Evolutionary conservation across 1,140 invertebrate genomes (phyloP).

Genomic region (Potamilus streckersoni): DNA sequence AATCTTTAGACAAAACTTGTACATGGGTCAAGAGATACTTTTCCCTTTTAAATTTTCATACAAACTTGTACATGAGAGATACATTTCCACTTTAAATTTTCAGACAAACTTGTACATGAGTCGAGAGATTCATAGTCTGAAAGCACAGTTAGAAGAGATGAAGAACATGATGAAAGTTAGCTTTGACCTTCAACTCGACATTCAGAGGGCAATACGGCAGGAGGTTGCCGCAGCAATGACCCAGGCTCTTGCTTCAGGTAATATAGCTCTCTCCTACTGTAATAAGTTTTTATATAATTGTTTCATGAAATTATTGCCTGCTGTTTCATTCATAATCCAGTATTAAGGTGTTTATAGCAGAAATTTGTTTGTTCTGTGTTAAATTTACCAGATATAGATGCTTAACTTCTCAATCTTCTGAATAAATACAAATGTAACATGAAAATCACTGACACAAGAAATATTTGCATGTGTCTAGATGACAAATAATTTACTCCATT

Average conservation of each 20-base stretch:
- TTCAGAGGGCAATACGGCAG: constrained; percentile 65
- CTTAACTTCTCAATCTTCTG: neutral
- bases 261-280: constrained; percentile 6
- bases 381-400: neutral
- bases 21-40: neutral
- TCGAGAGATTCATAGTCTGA: constrained; percentile 54
- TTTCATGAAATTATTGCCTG: neutral
- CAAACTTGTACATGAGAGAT: neutral
- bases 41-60: constrained; percentile 1
- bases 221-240: constrained; percentile 62
- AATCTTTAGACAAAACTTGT: too few relatives aligned
- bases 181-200: constrained; percentile 65
- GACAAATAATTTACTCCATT: too few relatives aligned
- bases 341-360: neutral
- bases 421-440: neutral
- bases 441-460: too few relatives aligned
- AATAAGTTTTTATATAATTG: neutral
- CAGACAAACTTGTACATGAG: constrained; percentile 56
- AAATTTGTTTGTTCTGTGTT: neutral
- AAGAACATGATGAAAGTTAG: constrained; percentile 63
- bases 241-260: constrained; percentile 41
- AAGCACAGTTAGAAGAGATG: constrained; percentile 60
- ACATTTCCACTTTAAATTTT: constrained; percentile 13
- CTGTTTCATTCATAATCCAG: neutral
- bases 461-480: too few relatives aligned